Conservation (phyloP, 1,140 invertebrate genomes). For the Acromyrmex heyeri region DNA sequence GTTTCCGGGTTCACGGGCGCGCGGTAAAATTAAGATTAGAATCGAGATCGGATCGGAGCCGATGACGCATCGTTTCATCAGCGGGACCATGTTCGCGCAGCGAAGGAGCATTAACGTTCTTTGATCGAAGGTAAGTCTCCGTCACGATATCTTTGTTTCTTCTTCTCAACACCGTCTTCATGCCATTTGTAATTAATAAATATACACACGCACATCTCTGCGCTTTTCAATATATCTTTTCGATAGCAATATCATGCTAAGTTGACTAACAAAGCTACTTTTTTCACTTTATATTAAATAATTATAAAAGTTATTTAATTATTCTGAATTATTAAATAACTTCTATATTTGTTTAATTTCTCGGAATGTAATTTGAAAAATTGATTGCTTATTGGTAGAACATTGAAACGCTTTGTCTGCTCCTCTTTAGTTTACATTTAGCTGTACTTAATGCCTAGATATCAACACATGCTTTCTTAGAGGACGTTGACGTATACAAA, state of each 20-base stretch:
- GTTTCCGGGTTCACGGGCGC: slow-evolving; percentile 11
- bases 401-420: neutral
- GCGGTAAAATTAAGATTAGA: slow-evolving; percentile 7
- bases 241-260: neutral
- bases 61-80: slow-evolving; percentile 23
- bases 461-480: slow-evolving; percentile 14
- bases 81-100: slow-evolving; percentile 20
- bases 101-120: slow-evolving; percentile 8
- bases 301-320: neutral
- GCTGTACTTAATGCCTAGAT: neutral
- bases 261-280: neutral
- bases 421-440: slow-evolving; percentile 1
- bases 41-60: neutral
- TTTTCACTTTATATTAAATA: too few relatives aligned
- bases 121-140: slow-evolving; percentile 44
- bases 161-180: neutral
- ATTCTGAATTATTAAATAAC: neutral
- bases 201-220: too few relatives aligned
- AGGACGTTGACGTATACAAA: slow-evolving; percentile 51
- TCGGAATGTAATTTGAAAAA: neutral
- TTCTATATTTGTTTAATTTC: neutral
- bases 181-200: neutral
- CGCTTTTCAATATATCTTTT: neutral
- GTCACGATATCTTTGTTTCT: neutral
- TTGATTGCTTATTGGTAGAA: neutral